Conservation (phyloP, 2,113 vertebrate genomes). For the Gobio gobio region DNA sequence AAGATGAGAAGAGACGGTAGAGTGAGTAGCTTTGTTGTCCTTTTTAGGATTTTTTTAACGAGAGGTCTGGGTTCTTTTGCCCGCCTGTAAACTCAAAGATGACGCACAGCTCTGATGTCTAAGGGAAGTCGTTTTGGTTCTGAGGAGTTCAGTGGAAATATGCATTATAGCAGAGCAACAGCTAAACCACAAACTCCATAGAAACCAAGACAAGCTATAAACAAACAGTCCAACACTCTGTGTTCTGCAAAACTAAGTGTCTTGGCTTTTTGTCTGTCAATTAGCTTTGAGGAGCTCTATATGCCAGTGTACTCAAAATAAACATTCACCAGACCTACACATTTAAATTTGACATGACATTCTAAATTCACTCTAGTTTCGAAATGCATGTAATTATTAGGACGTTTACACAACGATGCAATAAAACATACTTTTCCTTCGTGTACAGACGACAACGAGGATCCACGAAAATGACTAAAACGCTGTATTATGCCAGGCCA, state of each 20-base stretch:
- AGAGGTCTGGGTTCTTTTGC: background rate
- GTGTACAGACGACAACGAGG: too few relatives aligned
- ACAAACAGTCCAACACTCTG: background rate
- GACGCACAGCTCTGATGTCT: background rate
- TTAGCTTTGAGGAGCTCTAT: background rate
- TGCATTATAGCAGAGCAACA: background rate
- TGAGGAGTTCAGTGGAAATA: background rate
- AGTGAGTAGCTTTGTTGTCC: background rate
- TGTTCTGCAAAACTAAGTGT: background rate
- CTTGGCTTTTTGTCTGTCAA: background rate
- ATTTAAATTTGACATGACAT: background rate
- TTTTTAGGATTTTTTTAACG: background rate
- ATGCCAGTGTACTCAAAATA: background rate
- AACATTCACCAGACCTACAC: background rate
- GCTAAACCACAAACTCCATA: constrained; percentile 25
- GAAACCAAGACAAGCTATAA: constrained; percentile 28
- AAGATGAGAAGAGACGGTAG: background rate
- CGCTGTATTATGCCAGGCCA: too few relatives aligned
- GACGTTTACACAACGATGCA: background rate
- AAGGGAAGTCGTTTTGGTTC: background rate
- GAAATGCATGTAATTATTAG: background rate
- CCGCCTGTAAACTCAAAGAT: background rate
- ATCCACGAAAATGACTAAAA: too few relatives aligned
- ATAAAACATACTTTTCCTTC: too few relatives aligned
- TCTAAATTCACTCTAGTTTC: background rate